These are phyloP conservation scores for Chaetodon trifascialis DNA, from an alignment of 2,113 vertebrate species.

Conservation along the genomic window DNA sequence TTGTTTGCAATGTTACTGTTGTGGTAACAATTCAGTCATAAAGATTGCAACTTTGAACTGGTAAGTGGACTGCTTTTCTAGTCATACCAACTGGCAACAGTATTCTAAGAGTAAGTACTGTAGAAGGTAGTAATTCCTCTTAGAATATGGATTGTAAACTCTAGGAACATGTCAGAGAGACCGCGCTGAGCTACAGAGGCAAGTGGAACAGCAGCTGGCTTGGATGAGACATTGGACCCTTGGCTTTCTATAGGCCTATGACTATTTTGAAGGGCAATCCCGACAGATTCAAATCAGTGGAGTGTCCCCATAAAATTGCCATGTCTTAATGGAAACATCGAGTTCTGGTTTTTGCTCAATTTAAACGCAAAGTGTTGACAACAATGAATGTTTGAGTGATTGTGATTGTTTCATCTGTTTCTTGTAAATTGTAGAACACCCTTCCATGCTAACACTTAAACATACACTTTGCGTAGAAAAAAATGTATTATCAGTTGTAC, in stretches of 20 bases:
- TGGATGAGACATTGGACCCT: neutral
- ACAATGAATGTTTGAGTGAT: neutral
- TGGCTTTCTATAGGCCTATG: neutral
- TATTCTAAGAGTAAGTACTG: too few species aligned
- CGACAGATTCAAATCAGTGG: constrained; percentile 3
- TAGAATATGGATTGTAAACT: too few species aligned
- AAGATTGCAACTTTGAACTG: too few species aligned
- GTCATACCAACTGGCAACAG: too few species aligned
- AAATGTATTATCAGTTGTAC: neutral
- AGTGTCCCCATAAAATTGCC: neutral
- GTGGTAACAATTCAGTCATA: too few species aligned
- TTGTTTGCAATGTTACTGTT: too few species aligned
- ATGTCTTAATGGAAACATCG: neutral
- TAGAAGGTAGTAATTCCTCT: too few species aligned
- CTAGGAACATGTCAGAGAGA: too few species aligned
- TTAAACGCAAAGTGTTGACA: neutral
- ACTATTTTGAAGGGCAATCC: neutral
- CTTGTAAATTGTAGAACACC: neutral
- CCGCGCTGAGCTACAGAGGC: neutral
- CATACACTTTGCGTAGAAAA: neutral
- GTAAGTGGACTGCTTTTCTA: too few species aligned
- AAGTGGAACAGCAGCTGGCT: neutral
- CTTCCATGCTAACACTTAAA: neutral
- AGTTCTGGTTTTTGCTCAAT: neutral
- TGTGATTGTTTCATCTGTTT: neutral